Evolutionary conservation across 1,140 invertebrate species (phyloP), one percentile per base, ranked within the genome.

Genomic region (Neodiprion virginianus): DNA sequence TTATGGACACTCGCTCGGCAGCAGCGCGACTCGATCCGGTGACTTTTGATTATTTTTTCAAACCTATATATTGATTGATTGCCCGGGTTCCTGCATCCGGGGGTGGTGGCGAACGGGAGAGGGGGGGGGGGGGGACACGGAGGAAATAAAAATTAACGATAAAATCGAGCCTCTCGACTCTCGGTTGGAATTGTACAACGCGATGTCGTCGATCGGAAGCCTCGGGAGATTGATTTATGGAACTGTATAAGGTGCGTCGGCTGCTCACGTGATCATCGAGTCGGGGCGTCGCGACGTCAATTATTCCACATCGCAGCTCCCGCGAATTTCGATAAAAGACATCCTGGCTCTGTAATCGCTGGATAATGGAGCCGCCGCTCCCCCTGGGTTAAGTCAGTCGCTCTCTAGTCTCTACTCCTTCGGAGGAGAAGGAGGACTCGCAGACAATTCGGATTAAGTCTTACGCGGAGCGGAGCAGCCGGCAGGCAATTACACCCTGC

Each of bases 401-500:
- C 28, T 40, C 28, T 40, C 28, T 40, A 40, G 17, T 21, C 17
- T 5, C 28, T 40, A 4, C 28, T 40, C 28, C 28, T 40, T 40
- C 28, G 28, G 28, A 40, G 28, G 1, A 40, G 28, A 40, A 40
- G 28, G 2, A 40, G 53, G n/a, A 61, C n/a, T 61, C 53, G n/a
- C n/a, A 61, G 53, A 61, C 53, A 12, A 61, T 61, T 61, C n/a
- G 53, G 53, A 61, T 61, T 61, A 61, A 61, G 53, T 61, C 53
- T 61, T 61, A 61, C 4, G 28, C 28, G 53, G 53, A 61, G 53
- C 53, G 53, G n/a, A 7, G 53, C 28, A 40, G 28, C 28, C 28
- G 28, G 28, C 28, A 40, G 28, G n/a, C 53, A 61, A 61, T 61
- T 61, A 61, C n/a, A 61, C 0, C 53, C 53, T 12, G n/a, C 53